Evolutionary conservation across 1,140 invertebrate species (phyloP).

Genomic region (Macrosteles quadrilineatus): DNA sequence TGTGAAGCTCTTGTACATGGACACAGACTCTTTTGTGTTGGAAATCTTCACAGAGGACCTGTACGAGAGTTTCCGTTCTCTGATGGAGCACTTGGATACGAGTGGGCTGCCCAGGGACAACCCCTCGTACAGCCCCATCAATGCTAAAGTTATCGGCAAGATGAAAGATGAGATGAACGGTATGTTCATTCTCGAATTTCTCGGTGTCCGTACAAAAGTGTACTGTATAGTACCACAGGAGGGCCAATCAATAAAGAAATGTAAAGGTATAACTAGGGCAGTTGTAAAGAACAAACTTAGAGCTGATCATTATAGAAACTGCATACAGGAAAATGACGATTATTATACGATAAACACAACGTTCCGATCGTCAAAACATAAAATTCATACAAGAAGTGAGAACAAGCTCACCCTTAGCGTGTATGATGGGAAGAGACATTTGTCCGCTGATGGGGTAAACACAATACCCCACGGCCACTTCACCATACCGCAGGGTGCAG

Average conservation of each 20-base stretch:
- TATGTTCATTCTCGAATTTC: constrained; percentile 47
- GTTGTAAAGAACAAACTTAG: background rate
- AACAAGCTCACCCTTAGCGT: background rate
- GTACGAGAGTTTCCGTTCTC: constrained; percentile 16
- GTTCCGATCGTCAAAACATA: too few relatives aligned
- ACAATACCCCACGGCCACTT: too few relatives aligned
- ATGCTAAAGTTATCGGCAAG: constrained; percentile 53
- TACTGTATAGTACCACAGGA: constrained; percentile 38
- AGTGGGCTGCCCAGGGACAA: constrained; percentile 27
- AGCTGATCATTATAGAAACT: background rate
- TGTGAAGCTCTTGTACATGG: too few relatives aligned
- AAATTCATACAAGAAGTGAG: too few relatives aligned
- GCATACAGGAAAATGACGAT: background rate
- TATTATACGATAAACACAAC: too few relatives aligned
- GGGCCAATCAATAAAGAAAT: background rate
- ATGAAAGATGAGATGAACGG: constrained; percentile 55
- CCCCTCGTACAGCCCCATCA: constrained; percentile 8
- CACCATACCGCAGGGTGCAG: background rate
- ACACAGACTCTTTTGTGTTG: too few relatives aligned
- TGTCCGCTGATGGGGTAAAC: too few relatives aligned
- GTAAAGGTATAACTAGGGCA: background rate
- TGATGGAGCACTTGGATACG: constrained; percentile 33
- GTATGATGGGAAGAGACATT: background rate
- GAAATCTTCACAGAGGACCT: constrained; percentile 30
- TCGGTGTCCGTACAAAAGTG: constrained; percentile 51